Percentiles rank a stretch among this genome's conserved stretches.
phyloP scores from a whole-genome alignment of 2,113 vertebrate genomes.

The Seriola quinqueradiata region DNA sequence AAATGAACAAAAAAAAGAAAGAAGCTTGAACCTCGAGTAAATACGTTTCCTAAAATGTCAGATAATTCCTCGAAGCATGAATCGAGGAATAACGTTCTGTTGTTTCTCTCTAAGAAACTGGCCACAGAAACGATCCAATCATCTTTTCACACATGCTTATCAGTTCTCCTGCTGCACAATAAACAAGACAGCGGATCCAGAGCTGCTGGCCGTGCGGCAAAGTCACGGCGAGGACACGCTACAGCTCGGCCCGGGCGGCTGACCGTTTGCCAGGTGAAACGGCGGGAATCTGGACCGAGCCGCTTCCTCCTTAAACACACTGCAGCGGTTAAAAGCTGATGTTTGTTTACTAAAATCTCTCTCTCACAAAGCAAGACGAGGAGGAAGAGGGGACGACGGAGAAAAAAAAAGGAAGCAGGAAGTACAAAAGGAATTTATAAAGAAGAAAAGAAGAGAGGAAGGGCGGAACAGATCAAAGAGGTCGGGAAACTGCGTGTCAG shows the following conservation, averaged over 20 bases:
- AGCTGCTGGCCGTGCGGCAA: constrained; percentile 67
- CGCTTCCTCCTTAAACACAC: constrained; percentile 29
- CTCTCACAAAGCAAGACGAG: background rate
- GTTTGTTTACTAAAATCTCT: background rate
- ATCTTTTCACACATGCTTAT: constrained; percentile 61
- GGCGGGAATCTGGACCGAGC: constrained; percentile 44
- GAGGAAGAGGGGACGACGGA: background rate
- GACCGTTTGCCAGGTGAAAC: constrained; percentile 50
- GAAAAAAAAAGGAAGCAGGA: background rate
- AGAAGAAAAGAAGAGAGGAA: background rate
- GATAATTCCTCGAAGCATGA: background rate
- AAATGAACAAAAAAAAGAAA: background rate
- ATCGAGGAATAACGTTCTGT: background rate
- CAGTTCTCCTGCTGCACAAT: constrained; percentile 40
- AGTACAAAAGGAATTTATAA: background rate
- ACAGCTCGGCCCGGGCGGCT: constrained; percentile 11
- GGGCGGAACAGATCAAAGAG: background rate
- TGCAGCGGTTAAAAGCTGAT: background rate
- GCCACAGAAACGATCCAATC: constrained; percentile 26
- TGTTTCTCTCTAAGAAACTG: background rate
- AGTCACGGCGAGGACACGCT: constrained; percentile 75
- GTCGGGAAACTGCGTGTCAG: constrained; percentile 1
- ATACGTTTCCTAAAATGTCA: background rate
- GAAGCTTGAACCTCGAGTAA: background rate
- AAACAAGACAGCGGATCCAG: constrained; percentile 55